phyloP scores from a whole-genome alignment of 2,113 vertebrate species.

The Pedionomus torquatus region DNA sequence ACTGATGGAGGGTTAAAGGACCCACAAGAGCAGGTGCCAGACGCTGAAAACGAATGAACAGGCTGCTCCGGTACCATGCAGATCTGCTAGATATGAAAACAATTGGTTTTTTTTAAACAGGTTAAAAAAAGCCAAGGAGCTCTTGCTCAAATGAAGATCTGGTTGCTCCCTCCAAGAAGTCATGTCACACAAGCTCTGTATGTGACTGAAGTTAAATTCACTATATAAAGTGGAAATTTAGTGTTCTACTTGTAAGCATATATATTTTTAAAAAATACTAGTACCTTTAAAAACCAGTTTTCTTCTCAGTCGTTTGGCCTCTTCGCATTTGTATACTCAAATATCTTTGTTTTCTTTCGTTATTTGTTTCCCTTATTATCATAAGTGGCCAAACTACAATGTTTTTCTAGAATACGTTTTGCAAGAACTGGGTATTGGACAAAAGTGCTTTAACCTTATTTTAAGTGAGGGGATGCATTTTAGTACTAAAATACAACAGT shows the following conservation, averaged over 20 bases:
- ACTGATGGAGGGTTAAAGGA: not conserved
- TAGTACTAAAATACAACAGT: not conserved
- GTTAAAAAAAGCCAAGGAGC: not conserved
- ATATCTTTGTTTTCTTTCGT: not conserved
- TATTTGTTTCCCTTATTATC: not conserved
- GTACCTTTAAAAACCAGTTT: not conserved
- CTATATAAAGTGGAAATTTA: not conserved
- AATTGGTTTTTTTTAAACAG: not conserved
- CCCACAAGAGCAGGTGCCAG: not conserved
- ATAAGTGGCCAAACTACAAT: too few species aligned
- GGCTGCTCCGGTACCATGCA: not conserved
- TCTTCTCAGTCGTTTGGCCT: not conserved
- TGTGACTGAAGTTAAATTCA: not conserved
- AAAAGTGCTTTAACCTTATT: not conserved
- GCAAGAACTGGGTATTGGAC: not conserved
- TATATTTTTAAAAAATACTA: not conserved
- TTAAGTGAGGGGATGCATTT: not conserved
- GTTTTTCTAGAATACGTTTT: not conserved
- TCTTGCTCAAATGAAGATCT: not conserved
- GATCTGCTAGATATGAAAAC: not conserved
- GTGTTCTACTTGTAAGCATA: not conserved
- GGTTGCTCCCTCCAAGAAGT: not conserved
- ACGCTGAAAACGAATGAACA: not conserved
- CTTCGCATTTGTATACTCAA: not conserved
- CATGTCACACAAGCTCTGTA: not conserved